phyloP scores from a whole-genome alignment of 2,113 vertebrate species.

The Varanus salvator region DNA sequence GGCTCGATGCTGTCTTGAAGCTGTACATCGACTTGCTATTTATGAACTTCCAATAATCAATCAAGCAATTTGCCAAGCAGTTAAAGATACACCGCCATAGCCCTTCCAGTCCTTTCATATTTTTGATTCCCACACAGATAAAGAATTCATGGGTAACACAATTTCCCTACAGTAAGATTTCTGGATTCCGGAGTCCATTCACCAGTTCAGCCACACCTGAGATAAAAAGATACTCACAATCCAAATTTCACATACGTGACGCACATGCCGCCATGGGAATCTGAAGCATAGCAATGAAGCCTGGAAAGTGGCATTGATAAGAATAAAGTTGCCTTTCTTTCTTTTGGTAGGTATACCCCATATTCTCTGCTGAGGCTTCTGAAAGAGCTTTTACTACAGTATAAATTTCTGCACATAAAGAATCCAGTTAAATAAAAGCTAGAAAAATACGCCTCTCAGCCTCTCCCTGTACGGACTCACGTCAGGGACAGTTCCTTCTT shows the following conservation, averaged over 20 bases:
- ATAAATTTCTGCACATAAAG: background rate
- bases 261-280: no score
- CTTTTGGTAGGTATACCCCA: background rate
- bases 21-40: constrained; percentile 6
- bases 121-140: background rate
- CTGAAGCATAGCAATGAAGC: background rate
- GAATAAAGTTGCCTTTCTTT: background rate
- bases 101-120: background rate
- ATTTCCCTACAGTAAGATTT: background rate
- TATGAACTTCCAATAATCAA: constrained; percentile 36
- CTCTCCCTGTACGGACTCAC: background rate
- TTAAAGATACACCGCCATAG: background rate
- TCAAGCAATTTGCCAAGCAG: constrained; percentile 8
- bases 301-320: background rate
- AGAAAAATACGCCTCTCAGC: background rate
- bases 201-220: background rate
- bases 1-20: background rate
- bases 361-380: background rate
- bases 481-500: background rate
- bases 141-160: background rate
- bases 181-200: background rate
- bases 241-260: background rate
- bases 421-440: background rate
- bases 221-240: background rate
- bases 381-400: background rate